phyloP scores from a whole-genome alignment of 2,888 invertebrate genomes.

The Latrodectus elegans region DNA sequence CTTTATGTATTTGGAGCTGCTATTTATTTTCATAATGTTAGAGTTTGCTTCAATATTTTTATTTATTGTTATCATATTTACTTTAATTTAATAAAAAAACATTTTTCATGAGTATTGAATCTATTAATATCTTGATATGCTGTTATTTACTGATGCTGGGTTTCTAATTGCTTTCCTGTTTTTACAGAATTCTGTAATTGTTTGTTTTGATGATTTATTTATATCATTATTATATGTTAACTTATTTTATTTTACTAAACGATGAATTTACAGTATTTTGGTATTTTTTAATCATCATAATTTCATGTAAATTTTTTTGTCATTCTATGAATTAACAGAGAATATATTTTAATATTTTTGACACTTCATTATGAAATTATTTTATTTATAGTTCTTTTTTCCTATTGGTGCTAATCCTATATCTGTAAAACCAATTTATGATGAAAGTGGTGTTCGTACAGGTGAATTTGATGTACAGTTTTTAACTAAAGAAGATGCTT shows the following conservation, averaged over 20 bases:
- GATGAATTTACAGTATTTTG: not conserved
- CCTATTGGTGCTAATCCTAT: constrained; percentile 33
- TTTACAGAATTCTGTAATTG: too few relatives aligned
- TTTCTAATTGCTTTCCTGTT: too few relatives aligned
- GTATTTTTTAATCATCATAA: not conserved
- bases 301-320: not conserved
- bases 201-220: not conserved
- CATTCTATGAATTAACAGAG: not conserved
- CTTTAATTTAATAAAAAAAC: too few relatives aligned
- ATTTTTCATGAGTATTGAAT: too few relatives aligned
- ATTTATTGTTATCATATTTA: too few relatives aligned
- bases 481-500: constrained; percentile 28
- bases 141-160: too few relatives aligned
- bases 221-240: not conserved
- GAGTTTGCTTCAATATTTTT: too few relatives aligned
- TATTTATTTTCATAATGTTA: too few relatives aligned
- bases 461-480: constrained; percentile 62
- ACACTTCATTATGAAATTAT: not conserved
- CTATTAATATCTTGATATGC: too few relatives aligned
- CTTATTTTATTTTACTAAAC: not conserved
- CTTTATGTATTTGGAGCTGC: too few relatives aligned
- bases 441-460: constrained; percentile 58
- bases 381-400: constrained; percentile 51
- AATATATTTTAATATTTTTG: not conserved
- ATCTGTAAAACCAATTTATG: constrained; percentile 42